Conservation (phyloP, 2,797 vertebrate genomes). For the Tragopan temminckii region DNA sequence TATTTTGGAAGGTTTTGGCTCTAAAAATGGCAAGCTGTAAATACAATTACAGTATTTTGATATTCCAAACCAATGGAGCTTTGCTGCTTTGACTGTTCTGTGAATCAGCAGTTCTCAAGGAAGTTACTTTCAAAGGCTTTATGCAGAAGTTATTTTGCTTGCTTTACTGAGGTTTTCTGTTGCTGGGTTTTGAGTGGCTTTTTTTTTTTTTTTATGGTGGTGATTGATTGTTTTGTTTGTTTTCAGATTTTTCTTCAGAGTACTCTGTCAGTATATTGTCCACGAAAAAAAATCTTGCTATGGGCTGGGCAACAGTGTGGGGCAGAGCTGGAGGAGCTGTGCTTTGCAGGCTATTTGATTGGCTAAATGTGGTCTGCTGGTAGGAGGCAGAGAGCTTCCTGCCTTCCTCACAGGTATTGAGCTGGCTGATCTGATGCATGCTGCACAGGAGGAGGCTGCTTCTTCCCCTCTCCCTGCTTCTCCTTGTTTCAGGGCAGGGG, state of each 20-base stretch:
- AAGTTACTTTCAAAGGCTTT: background rate
- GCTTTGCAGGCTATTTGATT: background rate
- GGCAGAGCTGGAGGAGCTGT: background rate
- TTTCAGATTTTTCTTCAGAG: background rate
- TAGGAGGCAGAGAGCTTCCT: background rate
- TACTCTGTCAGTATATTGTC: background rate
- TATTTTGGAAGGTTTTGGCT: conserved; percentile 16
- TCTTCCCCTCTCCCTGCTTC: background rate
- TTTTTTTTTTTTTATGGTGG: too few species aligned
- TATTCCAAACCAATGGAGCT: background rate
- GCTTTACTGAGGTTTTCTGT: background rate
- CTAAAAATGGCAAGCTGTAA: background rate
- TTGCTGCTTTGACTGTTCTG: background rate
- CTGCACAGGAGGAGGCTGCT: background rate
- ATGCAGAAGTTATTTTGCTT: background rate
- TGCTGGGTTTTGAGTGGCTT: background rate
- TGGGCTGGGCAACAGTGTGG: background rate
- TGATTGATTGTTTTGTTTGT: background rate
- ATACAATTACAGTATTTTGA: conserved; percentile 5
- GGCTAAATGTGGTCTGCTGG: background rate
- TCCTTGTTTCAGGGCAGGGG: background rate
- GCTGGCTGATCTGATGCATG: fast-evolving
- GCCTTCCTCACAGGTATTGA: background rate
- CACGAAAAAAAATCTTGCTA: background rate
- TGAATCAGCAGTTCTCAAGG: background rate